These are phyloP conservation scores for Pararge aegeria DNA, from an alignment of 1,140 invertebrate genomes.

Conservation along the genomic window DNA sequence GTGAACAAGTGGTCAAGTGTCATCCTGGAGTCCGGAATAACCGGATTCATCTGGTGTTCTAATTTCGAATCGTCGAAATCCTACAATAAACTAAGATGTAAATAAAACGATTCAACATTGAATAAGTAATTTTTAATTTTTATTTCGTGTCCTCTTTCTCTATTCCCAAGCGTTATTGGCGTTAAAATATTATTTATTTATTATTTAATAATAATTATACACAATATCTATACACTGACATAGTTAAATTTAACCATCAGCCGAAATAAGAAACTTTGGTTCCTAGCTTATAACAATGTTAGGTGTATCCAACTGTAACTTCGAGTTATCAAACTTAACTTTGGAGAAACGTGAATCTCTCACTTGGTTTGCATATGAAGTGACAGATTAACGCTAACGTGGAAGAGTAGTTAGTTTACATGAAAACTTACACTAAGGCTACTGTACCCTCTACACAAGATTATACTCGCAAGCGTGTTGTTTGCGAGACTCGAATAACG, in stretches of 20 bases:
- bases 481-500: too few species aligned
- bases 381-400: too few species aligned
- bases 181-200: conserved; percentile 47
- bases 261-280: conserved; percentile 75
- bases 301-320: not conserved
- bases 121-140: conserved; percentile 64
- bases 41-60: too few species aligned
- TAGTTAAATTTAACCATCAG: conserved; percentile 47
- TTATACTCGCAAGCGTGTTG: too few species aligned
- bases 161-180: conserved; percentile 65
- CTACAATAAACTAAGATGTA: too few species aligned
- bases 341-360: not conserved
- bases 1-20: too few species aligned
- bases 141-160: conserved; percentile 66
- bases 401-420: too few species aligned
- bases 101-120: conserved; percentile 39
- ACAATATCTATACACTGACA: conserved; percentile 54
- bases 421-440: too few species aligned
- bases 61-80: too few species aligned
- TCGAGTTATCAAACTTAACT: not conserved
- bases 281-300: conserved; percentile 60
- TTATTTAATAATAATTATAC: conserved; percentile 45
- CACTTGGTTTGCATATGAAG: too few species aligned
- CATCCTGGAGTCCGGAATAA: too few species aligned
- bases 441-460: too few species aligned